These are phyloP conservation scores for Bombycilla garrulus DNA, from an alignment of 2,113 vertebrate genomes.

Conservation along the genomic window DNA sequence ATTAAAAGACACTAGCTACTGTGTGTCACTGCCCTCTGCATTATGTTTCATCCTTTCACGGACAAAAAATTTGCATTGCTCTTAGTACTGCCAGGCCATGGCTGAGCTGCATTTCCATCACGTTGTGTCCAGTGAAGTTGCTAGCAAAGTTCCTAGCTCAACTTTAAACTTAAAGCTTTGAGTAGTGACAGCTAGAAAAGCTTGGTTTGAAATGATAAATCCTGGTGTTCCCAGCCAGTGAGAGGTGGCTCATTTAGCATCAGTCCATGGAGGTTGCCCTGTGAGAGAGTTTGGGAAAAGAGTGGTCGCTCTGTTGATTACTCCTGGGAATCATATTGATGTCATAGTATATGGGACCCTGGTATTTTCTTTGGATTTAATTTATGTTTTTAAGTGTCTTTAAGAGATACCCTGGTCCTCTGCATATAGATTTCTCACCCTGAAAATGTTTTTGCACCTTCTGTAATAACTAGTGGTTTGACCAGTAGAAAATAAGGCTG, in stretches of 20 bases:
- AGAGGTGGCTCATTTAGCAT: not conserved
- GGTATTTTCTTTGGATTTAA: not conserved
- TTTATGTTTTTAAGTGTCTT: not conserved
- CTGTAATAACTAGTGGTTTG: not conserved
- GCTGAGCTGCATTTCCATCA: not conserved
- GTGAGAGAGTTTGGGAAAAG: not conserved
- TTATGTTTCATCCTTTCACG: not conserved
- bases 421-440: not conserved
- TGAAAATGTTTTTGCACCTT: not conserved
- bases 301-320: not conserved
- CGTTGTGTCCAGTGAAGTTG: not conserved
- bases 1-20: not conserved
- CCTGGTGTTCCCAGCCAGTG: not conserved
- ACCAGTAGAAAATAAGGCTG: not conserved
- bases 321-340: not conserved
- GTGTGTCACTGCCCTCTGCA: not conserved
- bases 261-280: not conserved
- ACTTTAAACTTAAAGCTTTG: not conserved
- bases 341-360: not conserved
- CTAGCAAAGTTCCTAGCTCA: not conserved
- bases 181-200: not conserved
- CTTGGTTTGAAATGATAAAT: not conserved
- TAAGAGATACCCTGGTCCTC: not conserved
- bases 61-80: not conserved
- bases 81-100: not conserved